These are phyloP conservation scores for Premnoplex brunnescens DNA, from an alignment of 2,797 vertebrate genomes.

Conservation along the genomic window DNA sequence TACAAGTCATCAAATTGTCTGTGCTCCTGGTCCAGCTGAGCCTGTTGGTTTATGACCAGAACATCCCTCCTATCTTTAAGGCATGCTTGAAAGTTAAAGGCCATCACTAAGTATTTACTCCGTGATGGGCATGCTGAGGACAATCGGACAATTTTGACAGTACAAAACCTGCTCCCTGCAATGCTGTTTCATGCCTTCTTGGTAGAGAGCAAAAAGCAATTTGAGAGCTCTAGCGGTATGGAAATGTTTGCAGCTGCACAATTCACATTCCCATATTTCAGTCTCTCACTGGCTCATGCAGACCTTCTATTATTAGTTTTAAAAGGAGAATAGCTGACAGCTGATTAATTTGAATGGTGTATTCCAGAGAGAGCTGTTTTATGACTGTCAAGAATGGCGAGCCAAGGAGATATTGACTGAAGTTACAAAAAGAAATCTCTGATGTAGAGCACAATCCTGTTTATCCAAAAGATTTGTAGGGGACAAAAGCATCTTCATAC, in stretches of 20 bases:
- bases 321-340: constrained; percentile 27
- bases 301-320: constrained; percentile 41
- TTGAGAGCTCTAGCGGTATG: background rate
- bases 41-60: background rate
- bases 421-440: background rate
- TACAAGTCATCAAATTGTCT: background rate
- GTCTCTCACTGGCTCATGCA: background rate
- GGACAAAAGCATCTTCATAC: background rate
- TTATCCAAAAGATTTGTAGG: constrained; percentile 19
- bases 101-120: background rate
- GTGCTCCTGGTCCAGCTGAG: background rate
- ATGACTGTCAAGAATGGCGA: background rate
- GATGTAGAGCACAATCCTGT: background rate
- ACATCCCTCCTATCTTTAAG: background rate
- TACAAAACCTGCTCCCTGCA: background rate
- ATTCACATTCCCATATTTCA: background rate
- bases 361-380: constrained; percentile 24
- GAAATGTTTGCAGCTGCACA: constrained; percentile 2
- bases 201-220: background rate
- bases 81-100: background rate
- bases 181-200: background rate
- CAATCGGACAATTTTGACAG: background rate
- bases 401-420: background rate
- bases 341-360: background rate
- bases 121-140: background rate